phyloP scores from a whole-genome alignment of 2,888 invertebrate genomes.

The Lordiphosa andalusiaca region DNA sequence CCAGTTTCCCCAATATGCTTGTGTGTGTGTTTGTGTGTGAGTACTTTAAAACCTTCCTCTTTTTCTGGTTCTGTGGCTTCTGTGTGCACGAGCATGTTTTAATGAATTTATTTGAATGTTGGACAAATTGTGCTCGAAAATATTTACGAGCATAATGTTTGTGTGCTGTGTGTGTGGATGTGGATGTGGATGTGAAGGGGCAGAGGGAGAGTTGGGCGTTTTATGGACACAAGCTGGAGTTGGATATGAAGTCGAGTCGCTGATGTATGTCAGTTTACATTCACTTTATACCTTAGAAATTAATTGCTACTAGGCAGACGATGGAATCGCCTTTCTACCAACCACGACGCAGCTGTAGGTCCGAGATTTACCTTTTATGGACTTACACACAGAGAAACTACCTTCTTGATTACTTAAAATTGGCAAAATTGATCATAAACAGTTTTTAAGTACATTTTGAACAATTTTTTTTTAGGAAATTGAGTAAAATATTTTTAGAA shows the following conservation, averaged over 20 bases:
- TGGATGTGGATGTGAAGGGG: not conserved
- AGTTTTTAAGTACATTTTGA: no score
- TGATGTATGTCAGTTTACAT: slow-evolving; percentile 73
- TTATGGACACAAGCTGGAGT: slow-evolving; percentile 41
- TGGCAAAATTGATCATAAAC: no score
- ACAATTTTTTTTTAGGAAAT: no score
- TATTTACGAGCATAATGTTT: slow-evolving; percentile 63
- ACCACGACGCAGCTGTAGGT: slow-evolving; percentile 28
- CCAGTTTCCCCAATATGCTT: slow-evolving; percentile 10
- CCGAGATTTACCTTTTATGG: slow-evolving; percentile 35
- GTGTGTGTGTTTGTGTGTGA: slow-evolving; percentile 6
- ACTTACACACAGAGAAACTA: slow-evolving; percentile 28
- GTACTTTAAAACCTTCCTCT: slow-evolving; percentile 19
- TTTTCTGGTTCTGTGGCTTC: slow-evolving; percentile 17
- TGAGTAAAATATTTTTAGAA: no score
- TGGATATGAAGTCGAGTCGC: slow-evolving; percentile 11
- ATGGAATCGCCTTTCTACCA: slow-evolving; percentile 38
- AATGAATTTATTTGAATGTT: slow-evolving; percentile 76
- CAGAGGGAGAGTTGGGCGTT: not conserved
- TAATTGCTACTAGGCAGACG: slow-evolving; percentile 51
- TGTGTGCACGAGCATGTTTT: slow-evolving; percentile 54
- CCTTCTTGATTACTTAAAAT: no score
- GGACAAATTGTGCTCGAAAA: slow-evolving; percentile 75
- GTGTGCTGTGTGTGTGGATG: not conserved
- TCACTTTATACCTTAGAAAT: slow-evolving; percentile 73